phyloP scores from a whole-genome alignment of 2,888 invertebrate species.

The Serrognathus titanus region DNA sequence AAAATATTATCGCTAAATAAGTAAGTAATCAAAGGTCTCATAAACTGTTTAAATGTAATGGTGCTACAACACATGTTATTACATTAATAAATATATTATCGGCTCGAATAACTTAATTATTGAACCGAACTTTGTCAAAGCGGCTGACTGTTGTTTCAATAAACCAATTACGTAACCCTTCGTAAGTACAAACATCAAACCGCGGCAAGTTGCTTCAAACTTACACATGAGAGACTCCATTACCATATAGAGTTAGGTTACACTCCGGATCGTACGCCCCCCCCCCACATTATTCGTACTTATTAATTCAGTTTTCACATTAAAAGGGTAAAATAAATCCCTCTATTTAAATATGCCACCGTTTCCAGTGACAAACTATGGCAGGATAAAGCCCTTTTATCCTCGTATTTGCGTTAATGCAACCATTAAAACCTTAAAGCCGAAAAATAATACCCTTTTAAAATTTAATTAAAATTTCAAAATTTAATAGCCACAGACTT shows the following conservation, averaged over 20 bases:
- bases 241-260: constrained; percentile 21
- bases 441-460: background rate
- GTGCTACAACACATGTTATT: background rate
- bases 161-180: constrained; percentile 41
- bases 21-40: too few species aligned
- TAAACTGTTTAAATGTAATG: too few species aligned
- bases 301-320: constrained; percentile 15
- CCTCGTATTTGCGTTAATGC: background rate
- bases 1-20: too few species aligned
- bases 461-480: background rate
- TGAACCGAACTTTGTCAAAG: constrained; percentile 31
- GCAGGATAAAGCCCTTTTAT: background rate
- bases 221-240: constrained; percentile 24
- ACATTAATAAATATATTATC: constrained; percentile 37
- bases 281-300: constrained; percentile 11
- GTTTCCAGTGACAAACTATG: background rate
- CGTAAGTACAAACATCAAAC: constrained; percentile 35
- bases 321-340: constrained; percentile 3
- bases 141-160: constrained; percentile 37
- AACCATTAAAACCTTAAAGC: background rate
- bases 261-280: constrained; percentile 1
- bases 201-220: constrained; percentile 34
- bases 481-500: too few species aligned
- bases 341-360: background rate
- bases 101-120: constrained; percentile 31